Conservation (phyloP, 2,113 vertebrate species). For the Sinocyclocheilus maitianheensis region DNA sequence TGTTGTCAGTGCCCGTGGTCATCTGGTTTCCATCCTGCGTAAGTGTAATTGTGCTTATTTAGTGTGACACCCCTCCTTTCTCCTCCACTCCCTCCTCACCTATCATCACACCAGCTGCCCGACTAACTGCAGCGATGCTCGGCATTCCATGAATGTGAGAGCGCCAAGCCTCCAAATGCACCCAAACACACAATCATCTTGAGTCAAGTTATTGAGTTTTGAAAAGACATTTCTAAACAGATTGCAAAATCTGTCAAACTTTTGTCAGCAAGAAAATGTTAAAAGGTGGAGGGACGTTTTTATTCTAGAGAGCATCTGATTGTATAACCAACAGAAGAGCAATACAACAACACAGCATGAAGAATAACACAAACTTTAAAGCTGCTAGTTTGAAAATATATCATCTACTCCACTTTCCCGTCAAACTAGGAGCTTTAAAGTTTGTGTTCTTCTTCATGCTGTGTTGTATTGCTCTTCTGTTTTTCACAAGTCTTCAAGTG, state of each 20-base stretch:
- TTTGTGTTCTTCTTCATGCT: not conserved
- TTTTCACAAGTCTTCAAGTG: not conserved
- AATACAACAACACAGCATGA: no score
- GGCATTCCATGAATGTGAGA: slow-evolving; percentile 58
- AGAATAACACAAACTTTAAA: not conserved
- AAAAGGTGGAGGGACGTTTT: not conserved
- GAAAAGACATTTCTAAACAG: slow-evolving; percentile 14
- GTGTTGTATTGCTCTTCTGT: not conserved
- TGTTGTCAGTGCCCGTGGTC: slow-evolving; percentile 48
- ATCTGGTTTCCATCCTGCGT: slow-evolving; percentile 62
- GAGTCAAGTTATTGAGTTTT: not conserved
- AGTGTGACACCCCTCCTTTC: slow-evolving; percentile 44
- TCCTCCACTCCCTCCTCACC: slow-evolving; percentile 26
- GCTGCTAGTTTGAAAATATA: not conserved
- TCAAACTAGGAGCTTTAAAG: not conserved
- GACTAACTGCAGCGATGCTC: slow-evolving; percentile 57
- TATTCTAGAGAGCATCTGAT: not conserved
- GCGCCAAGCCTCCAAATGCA: not conserved
- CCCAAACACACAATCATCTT: not conserved
- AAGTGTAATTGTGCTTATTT: slow-evolving; percentile 60
- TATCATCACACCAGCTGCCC: slow-evolving; percentile 46
- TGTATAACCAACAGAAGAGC: not conserved
- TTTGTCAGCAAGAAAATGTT: not conserved
- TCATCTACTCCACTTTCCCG: not conserved
- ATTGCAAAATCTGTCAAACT: not conserved